Evolutionary conservation across 2,888 invertebrate species (phyloP), one percentile per base, ranked within the genome.

Genomic region (Cerastis leucographa): DNA sequence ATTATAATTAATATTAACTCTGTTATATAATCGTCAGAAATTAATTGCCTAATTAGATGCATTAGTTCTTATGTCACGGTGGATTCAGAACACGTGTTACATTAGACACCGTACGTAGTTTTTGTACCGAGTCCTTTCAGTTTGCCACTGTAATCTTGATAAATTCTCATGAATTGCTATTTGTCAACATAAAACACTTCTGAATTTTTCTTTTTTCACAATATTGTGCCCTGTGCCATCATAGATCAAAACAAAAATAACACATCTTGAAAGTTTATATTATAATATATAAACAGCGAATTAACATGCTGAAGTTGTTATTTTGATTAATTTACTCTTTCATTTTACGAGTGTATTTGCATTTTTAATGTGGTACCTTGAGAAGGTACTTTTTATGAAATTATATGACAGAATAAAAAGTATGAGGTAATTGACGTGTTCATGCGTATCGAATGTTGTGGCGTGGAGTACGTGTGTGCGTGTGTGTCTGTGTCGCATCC

Each of bases 11-110:
- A 42, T 25, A 29, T 54, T 61, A 76, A 40, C 64, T 42, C 49
- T 84, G 49, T 80, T 80, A 74, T 40, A 46, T 75, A 84, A 86
- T 62, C 62, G 35, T 40, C 44, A 44, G 65, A 81, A 87, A 85
- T 81, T 88, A 75, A 72, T 87, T 78, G 76, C 74, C 66, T 88
- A 86, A 88, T 88, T 78, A 88, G 62, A 76, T 61, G 81, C 74
- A 88, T 88, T 88, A 85, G 77, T 87, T 87, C 85, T 73, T 76
- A 74, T 87, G 78, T 78, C 83, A 87, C 78, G 89, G 78, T 85
- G 29, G 72, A 85, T 87, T 80, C 65, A 70, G 64, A 77, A 75
- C 87, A 85, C 85, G 87, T 85, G 85, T 80, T 74, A 46, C 79
- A 88, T 87, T 87, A 77, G 85, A 87, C 78, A 85, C 82, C 83